These are phyloP conservation scores for Rhinatrema bivittatum DNA, from an alignment of 2,797 vertebrate species.

Conservation along the genomic window DNA sequence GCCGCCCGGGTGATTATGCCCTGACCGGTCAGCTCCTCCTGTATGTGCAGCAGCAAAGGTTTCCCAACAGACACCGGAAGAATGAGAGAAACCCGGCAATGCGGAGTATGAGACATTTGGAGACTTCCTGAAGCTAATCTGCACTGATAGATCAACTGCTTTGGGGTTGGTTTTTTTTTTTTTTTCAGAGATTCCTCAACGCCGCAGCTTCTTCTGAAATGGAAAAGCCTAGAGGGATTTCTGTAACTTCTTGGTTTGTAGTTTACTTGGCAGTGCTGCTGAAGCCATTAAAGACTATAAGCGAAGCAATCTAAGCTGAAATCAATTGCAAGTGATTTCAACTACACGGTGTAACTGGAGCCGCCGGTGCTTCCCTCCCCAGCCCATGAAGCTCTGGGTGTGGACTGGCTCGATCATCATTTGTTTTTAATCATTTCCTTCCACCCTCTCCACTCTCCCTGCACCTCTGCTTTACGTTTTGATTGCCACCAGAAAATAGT, in stretches of 20 bases:
- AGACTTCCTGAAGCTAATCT: slow-evolving; percentile 4
- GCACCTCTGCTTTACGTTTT: accelerated
- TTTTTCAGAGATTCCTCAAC: background rate
- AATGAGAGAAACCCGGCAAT: no score
- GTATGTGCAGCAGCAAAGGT: no score
- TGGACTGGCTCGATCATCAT: no score
- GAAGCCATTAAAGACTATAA: background rate
- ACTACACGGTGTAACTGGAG: background rate
- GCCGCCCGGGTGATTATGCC: no score
- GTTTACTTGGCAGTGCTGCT: background rate
- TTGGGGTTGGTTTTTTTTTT: no score
- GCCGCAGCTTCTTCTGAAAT: background rate
- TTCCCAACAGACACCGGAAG: no score
- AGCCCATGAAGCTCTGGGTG: no score
- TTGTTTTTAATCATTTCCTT: accelerated
- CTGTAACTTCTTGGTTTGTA: background rate
- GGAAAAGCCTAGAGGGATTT: no score
- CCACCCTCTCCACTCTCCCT: background rate
- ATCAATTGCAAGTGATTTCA: background rate
- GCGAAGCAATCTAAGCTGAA: slow-evolving; percentile 2
- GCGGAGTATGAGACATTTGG: no score
- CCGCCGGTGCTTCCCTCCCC: background rate
- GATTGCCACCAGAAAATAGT: background rate
- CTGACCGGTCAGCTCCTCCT: no score
- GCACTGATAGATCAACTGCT: background rate